These are phyloP conservation scores for Ichneumoninae sp. DNA, from an alignment of 2,888 invertebrate species.

Conservation along the genomic window DNA sequence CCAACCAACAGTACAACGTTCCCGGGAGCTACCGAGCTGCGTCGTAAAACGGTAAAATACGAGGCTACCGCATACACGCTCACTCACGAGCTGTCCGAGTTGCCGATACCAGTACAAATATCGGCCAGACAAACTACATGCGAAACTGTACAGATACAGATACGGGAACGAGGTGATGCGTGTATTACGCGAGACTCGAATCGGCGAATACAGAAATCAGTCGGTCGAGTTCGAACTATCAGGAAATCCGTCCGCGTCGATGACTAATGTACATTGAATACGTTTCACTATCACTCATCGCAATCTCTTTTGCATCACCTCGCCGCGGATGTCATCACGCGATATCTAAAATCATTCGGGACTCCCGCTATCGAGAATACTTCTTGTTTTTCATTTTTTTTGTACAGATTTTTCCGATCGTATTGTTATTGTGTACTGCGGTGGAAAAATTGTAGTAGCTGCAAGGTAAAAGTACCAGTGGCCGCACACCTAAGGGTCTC, in stretches of 20 bases:
- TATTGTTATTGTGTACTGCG: too few relatives aligned
- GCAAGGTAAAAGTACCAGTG: too few relatives aligned
- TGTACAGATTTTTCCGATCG: too few relatives aligned
- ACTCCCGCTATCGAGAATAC: background rate
- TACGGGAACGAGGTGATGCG: background rate
- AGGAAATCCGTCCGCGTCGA: conserved; percentile 29
- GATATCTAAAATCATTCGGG: background rate
- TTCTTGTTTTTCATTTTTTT: background rate
- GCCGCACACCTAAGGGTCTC: too few relatives aligned
- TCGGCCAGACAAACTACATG: background rate
- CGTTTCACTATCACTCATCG: background rate
- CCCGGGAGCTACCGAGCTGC: conserved; percentile 39
- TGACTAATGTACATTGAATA: conserved; percentile 6
- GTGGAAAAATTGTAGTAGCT: too few relatives aligned
- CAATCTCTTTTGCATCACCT: conserved; percentile 5
- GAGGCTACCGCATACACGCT: conserved; percentile 53
- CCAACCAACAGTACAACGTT: conserved; percentile 17
- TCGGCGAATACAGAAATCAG: conserved; percentile 31
- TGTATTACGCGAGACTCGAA: conserved; percentile 23
- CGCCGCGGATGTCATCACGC: background rate
- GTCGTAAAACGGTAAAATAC: conserved; percentile 68
- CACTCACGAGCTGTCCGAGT: conserved; percentile 24
- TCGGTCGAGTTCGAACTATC: conserved; percentile 9
- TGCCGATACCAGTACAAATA: conserved; percentile 3
- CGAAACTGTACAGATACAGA: background rate